Conservation (phyloP, 1,140 invertebrate species). For the Ditylenchus dipsaci region DNA sequence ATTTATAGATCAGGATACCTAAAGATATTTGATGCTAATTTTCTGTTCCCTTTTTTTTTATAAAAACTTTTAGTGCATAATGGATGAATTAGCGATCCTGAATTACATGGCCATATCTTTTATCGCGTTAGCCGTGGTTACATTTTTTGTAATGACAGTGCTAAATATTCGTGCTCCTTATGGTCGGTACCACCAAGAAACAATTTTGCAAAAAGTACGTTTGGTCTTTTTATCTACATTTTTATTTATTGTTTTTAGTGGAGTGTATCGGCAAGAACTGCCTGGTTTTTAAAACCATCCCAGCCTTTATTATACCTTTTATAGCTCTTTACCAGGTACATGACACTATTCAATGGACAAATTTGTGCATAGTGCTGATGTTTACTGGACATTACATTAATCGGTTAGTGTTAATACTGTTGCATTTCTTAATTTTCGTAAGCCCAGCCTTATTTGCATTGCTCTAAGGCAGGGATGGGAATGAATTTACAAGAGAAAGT, state of each 20-base stretch:
- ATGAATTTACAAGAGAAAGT: background rate
- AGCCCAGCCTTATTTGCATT: no score
- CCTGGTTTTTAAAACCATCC: conserved; percentile 3
- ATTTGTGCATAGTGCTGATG: conserved; percentile 14
- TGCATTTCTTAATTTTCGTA: no score
- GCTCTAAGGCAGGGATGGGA: background rate
- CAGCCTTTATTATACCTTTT: background rate
- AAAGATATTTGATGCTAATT: no score
- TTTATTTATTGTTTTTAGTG: background rate
- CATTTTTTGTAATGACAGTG: background rate
- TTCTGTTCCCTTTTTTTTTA: no score
- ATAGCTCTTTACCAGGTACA: background rate
- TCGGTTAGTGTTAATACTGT: no score
- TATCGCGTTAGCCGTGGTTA: background rate
- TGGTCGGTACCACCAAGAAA: background rate
- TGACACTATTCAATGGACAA: background rate
- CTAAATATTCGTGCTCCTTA: background rate
- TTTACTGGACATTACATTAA: conserved; percentile 37
- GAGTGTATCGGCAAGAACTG: background rate
- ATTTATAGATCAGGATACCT: no score
- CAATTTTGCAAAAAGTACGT: background rate
- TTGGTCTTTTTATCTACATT: background rate
- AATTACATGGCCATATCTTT: background rate
- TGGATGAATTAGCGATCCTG: background rate
- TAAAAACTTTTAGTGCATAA: background rate